phyloP scores from a whole-genome alignment of 1,140 invertebrate genomes.

The Drosophila nigromelanica region DNA sequence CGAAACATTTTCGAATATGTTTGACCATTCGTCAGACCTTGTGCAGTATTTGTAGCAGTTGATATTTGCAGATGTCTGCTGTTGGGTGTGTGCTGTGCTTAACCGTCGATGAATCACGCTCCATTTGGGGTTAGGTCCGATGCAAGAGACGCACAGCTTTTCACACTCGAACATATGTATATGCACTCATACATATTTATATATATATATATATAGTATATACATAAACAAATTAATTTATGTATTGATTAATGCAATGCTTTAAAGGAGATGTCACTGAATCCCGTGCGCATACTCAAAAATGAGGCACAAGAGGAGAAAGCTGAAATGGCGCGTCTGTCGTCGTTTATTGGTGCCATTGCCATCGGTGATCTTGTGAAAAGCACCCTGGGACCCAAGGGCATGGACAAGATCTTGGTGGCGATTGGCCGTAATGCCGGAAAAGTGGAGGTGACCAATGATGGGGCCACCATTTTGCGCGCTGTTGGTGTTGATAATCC shows the following conservation, averaged over 20 bases:
- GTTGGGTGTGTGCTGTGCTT: constrained; percentile 30
- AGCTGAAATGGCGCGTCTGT: constrained; percentile 96
- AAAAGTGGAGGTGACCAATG: constrained; percentile 98
- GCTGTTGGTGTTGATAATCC: constrained; percentile 99
- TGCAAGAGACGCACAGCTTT: constrained; percentile 8
- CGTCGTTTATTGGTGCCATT: constrained; percentile 98
- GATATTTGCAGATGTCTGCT: constrained; percentile 21
- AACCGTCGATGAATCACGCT: constrained; percentile 49
- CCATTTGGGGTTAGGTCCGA: constrained; percentile 46
- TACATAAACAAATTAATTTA: constrained; percentile 24
- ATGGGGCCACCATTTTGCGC: constrained; percentile 99
- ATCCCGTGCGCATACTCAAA: constrained; percentile 97
- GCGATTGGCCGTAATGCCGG: constrained; percentile 92
- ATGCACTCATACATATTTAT: not conserved
- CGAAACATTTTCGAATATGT: not conserved
- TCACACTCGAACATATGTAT: constrained; percentile 11
- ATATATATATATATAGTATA: not conserved
- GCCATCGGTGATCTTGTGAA: constrained; percentile 99
- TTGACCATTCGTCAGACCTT: not conserved
- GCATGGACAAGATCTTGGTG: constrained; percentile 99
- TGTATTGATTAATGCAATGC: constrained; percentile 12
- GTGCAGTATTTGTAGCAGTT: constrained; percentile 1
- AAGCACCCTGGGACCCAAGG: constrained; percentile 99
- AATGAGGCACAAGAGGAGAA: constrained; percentile 99
- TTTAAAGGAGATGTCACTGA: constrained; percentile 90